These are phyloP conservation scores for Latrodectus geometricus DNA, from an alignment of 1,140 invertebrate genomes.

Conservation along the genomic window DNA sequence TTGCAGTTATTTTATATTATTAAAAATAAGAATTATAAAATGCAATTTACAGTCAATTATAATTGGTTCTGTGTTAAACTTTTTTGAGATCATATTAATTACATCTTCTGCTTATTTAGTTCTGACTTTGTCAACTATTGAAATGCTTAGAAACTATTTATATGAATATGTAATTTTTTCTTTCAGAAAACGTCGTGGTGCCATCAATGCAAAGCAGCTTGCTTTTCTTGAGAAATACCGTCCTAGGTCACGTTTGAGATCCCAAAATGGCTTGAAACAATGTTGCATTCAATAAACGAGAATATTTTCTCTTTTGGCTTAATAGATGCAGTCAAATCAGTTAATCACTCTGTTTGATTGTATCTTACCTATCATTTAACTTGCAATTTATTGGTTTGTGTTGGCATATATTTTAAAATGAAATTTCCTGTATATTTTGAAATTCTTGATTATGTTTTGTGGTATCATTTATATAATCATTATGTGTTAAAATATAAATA, in stretches of 20 bases:
- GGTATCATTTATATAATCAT: neutral
- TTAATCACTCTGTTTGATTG: neutral
- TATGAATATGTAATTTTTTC: neutral
- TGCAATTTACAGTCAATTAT: too few species aligned
- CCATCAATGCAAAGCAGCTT: conserved; percentile 96
- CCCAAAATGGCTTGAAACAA: conserved; percentile 83
- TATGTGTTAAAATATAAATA: neutral
- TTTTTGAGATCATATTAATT: too few species aligned
- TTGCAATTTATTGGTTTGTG: neutral
- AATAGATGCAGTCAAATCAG: neutral
- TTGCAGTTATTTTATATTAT: too few species aligned
- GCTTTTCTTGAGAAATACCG: conserved; percentile 94
- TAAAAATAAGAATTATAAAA: too few species aligned
- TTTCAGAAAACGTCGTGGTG: conserved; percentile 89
- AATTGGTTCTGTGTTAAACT: too few species aligned
- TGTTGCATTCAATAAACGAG: conserved; percentile 62
- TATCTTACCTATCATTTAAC: neutral
- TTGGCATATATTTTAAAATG: neutral
- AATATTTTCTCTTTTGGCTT: neutral
- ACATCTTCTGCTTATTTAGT: too few species aligned
- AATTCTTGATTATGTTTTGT: neutral
- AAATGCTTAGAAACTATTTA: neutral
- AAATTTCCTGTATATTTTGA: neutral
- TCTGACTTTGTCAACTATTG: too few species aligned
- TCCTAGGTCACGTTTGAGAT: conserved; percentile 92